A percentile compares a stretch with the other conserved stretches of the same genome.
Conservation (phyloP, 2,113 vertebrate genomes). For the Ptilorrhoa leucosticta region DNA sequence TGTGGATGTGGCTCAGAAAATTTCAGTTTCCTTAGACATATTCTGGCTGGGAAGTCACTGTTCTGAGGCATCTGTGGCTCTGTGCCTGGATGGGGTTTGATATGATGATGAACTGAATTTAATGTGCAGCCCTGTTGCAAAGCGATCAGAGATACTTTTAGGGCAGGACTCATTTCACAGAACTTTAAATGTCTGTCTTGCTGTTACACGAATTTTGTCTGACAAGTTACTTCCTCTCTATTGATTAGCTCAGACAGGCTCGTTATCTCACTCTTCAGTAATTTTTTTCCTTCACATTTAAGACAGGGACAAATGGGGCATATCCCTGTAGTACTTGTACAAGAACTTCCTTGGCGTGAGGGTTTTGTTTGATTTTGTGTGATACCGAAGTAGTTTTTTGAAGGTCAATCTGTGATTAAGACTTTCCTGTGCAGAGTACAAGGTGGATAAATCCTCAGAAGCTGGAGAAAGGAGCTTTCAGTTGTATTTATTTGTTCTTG, state of each 20-base stretch:
- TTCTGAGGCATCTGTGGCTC: neutral
- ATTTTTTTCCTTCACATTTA: neutral
- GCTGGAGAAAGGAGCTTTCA: neutral
- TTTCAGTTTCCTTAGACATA: fast-evolving
- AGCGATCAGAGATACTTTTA: neutral
- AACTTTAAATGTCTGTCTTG: neutral
- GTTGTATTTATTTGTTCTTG: neutral
- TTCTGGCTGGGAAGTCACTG: neutral
- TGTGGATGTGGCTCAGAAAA: neutral
- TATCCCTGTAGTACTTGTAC: neutral
- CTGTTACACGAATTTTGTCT: neutral
- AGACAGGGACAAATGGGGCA: neutral
- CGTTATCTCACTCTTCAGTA: neutral
- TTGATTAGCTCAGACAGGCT: neutral
- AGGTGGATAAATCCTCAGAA: neutral
- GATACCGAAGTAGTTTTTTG: neutral
- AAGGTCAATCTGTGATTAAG: neutral
- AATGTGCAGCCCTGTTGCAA: neutral
- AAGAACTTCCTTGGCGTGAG: neutral
- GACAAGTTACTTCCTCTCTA: neutral
- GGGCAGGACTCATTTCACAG: neutral
- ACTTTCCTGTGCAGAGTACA: neutral
- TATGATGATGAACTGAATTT: neutral
- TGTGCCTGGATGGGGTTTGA: neutral
- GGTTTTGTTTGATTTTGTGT: neutral